These are phyloP conservation scores for Pteromalus puparum DNA, from an alignment of 1,140 invertebrate species.

Conservation along the genomic window DNA sequence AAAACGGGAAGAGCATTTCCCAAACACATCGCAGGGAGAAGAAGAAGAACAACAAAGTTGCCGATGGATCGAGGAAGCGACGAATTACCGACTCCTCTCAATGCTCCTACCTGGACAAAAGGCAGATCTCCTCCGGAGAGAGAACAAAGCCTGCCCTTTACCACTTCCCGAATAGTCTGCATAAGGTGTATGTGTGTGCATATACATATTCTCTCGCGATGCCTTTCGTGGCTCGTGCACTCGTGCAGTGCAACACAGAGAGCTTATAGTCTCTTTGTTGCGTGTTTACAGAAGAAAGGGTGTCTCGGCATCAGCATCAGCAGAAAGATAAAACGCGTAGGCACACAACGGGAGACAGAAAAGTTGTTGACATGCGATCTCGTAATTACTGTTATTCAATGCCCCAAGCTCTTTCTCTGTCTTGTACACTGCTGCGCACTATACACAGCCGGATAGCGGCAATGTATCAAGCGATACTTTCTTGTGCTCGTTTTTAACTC, in stretches of 20 bases:
- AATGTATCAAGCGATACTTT: conserved; percentile 22
- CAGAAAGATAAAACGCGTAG: conserved; percentile 13
- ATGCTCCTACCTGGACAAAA: background rate
- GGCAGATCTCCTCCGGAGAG: background rate
- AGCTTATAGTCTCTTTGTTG: conserved; percentile 26
- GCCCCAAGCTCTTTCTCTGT: background rate
- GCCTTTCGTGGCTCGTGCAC: background rate
- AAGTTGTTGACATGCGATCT: conserved; percentile 52
- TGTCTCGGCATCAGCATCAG: background rate
- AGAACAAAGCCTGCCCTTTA: background rate
- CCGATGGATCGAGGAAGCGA: conserved; percentile 38
- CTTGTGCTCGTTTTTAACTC: background rate
- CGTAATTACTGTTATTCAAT: conserved; percentile 50
- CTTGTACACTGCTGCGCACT: too few species aligned
- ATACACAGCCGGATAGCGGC: background rate
- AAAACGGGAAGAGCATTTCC: background rate
- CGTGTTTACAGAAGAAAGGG: conserved; percentile 35
- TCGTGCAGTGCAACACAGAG: background rate
- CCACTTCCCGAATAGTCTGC: conserved; percentile 11
- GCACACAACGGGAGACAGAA: conserved; percentile 21
- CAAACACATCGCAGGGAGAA: background rate
- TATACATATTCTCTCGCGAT: background rate
- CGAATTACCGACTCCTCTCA: conserved; percentile 15
- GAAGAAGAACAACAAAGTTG: conserved; percentile 22
- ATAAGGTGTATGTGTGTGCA: background rate